Percentiles rank a stretch among this genome's conserved stretches.
These are phyloP conservation scores for Micoletzkya japonica DNA, from an alignment of 2,888 invertebrate genomes.

Conservation along the genomic window DNA sequence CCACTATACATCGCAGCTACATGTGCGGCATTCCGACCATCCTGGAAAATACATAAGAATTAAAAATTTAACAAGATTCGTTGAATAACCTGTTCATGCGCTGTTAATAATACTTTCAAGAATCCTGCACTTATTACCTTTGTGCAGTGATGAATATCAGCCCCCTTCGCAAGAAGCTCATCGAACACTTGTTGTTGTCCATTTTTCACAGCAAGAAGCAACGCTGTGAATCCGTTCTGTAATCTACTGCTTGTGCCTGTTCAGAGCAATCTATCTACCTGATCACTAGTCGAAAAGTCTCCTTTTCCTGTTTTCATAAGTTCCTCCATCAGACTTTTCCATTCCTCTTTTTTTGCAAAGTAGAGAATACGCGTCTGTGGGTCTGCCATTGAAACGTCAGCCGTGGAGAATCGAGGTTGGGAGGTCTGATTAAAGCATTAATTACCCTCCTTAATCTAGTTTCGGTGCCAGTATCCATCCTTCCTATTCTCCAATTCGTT, in stretches of 20 bases:
- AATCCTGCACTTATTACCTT: slow-evolving; percentile 37
- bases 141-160: slow-evolving; percentile 60
- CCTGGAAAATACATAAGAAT: slow-evolving; percentile 72
- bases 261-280: slow-evolving; percentile 32
- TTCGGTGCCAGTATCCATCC: too few species aligned
- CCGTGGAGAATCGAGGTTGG: too few species aligned
- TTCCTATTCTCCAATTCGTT: too few species aligned
- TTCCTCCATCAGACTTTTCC: slow-evolving; percentile 51
- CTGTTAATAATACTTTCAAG: not conserved
- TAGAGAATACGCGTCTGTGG: slow-evolving; percentile 38
- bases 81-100: not conserved
- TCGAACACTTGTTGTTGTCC: slow-evolving; percentile 65
- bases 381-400: slow-evolving; percentile 24
- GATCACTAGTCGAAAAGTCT: slow-evolving; percentile 54
- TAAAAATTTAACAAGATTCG: not conserved
- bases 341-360: slow-evolving; percentile 53
- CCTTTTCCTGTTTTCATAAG: slow-evolving; percentile 40
- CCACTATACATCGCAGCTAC: slow-evolving; percentile 90
- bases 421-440: too few species aligned
- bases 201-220: slow-evolving; percentile 67
- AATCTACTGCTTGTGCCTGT: slow-evolving; percentile 14
- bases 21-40: slow-evolving; percentile 91
- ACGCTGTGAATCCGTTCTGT: slow-evolving; percentile 65
- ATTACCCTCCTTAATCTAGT: too few species aligned
- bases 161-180: slow-evolving; percentile 65